Percentiles rank a stretch among this genome's conserved stretches.
These are phyloP conservation scores for Condylura cristata DNA, from an alignment of 2,113 vertebrate genomes.

Conservation along the genomic window DNA sequence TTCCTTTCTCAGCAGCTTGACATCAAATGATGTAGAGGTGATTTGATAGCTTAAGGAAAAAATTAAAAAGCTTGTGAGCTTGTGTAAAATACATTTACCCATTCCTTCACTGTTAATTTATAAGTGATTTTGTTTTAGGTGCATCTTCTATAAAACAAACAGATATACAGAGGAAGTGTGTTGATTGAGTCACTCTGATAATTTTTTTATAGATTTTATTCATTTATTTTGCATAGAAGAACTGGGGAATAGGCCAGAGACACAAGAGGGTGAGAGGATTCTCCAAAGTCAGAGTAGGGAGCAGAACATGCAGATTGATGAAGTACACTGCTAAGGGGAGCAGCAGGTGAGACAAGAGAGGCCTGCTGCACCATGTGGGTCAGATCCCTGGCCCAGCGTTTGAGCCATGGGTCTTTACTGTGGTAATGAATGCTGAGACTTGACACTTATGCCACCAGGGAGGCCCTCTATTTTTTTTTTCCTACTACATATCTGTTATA, in stretches of 20 bases:
- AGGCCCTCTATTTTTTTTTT: neutral
- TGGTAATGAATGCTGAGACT: no score
- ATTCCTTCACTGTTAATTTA: neutral
- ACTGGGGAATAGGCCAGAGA: no score
- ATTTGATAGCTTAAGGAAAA: neutral
- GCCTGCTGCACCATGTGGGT: no score
- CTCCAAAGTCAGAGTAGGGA: no score
- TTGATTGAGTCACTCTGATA: neutral
- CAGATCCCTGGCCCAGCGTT: no score
- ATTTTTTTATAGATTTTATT: neutral
- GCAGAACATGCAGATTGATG: no score
- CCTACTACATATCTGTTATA: neutral
- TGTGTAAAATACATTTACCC: neutral
- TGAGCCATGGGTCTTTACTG: no score
- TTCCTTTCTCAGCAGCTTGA: neutral
- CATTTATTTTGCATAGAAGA: no score
- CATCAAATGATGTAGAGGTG: neutral
- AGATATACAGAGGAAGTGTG: neutral
- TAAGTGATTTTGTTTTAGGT: neutral
- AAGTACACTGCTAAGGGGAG: no score
- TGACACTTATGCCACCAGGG: no score
- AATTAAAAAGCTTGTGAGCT: neutral
- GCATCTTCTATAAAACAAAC: neutral
- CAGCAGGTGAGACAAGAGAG: no score
- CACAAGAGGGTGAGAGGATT: no score